These are phyloP conservation scores for Stegastes partitus DNA, from an alignment of 2,113 vertebrate genomes.

Conservation along the genomic window DNA sequence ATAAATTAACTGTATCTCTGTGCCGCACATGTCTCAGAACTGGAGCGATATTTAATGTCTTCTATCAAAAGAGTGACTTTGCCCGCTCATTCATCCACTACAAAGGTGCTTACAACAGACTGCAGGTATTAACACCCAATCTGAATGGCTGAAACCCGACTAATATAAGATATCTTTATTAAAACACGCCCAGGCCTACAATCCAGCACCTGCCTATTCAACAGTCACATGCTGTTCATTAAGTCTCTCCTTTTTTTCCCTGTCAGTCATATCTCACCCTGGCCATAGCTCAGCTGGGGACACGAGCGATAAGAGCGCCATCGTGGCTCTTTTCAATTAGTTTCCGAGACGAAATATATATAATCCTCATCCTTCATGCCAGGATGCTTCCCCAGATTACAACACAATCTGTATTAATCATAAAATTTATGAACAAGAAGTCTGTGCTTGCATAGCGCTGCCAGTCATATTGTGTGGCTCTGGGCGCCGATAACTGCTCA, in stretches of 20 bases:
- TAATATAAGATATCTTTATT: conserved; percentile 76
- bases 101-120: conserved; percentile 55
- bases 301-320: conserved; percentile 74
- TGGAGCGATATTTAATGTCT: conserved; percentile 39
- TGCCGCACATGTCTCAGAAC: conserved; percentile 15
- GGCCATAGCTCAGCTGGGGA: conserved; percentile 76
- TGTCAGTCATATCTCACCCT: conserved; percentile 76
- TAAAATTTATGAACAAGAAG: conserved; percentile 72
- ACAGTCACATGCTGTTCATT: conserved; percentile 76
- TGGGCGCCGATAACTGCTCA: conserved; percentile 55
- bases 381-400: conserved; percentile 78
- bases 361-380: conserved; percentile 81
- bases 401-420: conserved; percentile 79
- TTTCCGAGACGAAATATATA: conserved; percentile 76
- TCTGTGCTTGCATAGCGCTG: conserved; percentile 61
- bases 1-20: background rate
- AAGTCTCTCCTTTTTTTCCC: conserved; percentile 62
- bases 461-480: conserved; percentile 71
- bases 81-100: conserved; percentile 56
- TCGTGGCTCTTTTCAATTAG: conserved; percentile 79
- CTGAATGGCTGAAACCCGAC: conserved; percentile 65
- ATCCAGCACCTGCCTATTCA: conserved; percentile 75
- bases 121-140: conserved; percentile 66
- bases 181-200: conserved; percentile 66
- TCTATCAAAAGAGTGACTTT: conserved; percentile 49